Base-by-base conservation (phyloP, 2,113 vertebrate genomes). In the Sapayoa aenigma region DNA sequence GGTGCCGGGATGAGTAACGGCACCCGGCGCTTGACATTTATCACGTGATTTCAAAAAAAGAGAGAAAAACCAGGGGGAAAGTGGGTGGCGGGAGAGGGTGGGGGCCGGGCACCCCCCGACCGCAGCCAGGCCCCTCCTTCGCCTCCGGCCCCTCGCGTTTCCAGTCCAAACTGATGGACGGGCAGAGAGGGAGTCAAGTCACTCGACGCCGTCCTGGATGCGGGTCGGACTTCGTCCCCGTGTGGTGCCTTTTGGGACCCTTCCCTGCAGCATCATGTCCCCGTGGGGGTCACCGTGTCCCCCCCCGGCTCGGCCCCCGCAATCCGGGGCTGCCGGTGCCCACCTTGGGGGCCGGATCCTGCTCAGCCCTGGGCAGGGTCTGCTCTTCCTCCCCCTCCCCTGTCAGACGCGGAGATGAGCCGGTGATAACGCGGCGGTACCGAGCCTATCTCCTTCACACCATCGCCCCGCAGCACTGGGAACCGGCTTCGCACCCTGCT, bases 1-100 rank as follows among this genome's bases (percentile, higher is more conserved):
- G 71, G 67, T 11, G 12, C 39, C 12, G 35, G 72, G 87, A 83
- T 95, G 95, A 96, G 85, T 93, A 94, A 96, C 28, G 58, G 76
- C 74, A 5, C 60, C 41, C 33, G n/a, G 39, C 31, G 60, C 15
- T 93, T 68, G 84, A 35, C 55, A 42, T 84, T 87, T 80, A 73
- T 68, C 93, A 91, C 73, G 81, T 96, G 95, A 94, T 94, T 96
- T 96, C 77, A 66, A 28, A 83, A 85, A 87, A 81, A 63, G 41
- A 44, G 53, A 62, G 68, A 47, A 33, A 39, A 3, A 27, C 7
- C 3, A 2, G 62, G 42, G 59, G 27, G 31, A 37, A 33, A 68
- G 66, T 6, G 77, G 72, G 93, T 3, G 93, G 53, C 2, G 3
- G 62, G 75, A 15, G 33, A 37, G 4, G 19, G 22, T 8, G 44